A percentile compares a stretch with the other conserved stretches of the same genome.
Conservation (phyloP, 2,113 vertebrate species). For the Peromyscus californicus region DNA sequence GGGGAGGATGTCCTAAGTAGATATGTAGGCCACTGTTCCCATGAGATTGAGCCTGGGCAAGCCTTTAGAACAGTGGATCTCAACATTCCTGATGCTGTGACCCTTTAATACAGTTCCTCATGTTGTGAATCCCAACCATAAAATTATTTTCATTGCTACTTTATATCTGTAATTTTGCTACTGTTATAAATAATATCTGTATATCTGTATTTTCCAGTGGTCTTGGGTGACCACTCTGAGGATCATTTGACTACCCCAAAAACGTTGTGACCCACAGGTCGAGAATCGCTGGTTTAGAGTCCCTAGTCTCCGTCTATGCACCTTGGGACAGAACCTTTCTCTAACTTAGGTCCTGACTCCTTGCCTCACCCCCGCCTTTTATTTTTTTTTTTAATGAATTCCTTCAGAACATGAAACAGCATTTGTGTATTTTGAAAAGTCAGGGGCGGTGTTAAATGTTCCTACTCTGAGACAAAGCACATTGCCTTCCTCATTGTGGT, state of each 20-base stretch:
- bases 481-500: constrained; percentile 86
- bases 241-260: neutral
- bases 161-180: neutral
- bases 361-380: constrained; percentile 70
- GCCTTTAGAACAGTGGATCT: too few relatives aligned
- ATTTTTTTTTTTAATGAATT: constrained; percentile 75
- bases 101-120: neutral
- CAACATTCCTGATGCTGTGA: too few relatives aligned
- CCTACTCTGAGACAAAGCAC: constrained; percentile 90
- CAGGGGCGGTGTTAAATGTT: constrained; percentile 86
- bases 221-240: neutral
- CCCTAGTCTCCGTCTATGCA: neutral
- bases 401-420: constrained; percentile 82
- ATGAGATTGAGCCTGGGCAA: fast-evolving
- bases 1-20: neutral
- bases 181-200: neutral
- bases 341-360: constrained; percentile 28
- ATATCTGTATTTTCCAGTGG: neutral
- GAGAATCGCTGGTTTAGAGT: neutral
- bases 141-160: neutral
- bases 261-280: neutral
- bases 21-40: neutral
- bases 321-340: constrained; percentile 50
- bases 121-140: neutral
- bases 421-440: constrained; percentile 90